These are phyloP conservation scores for Rhynchonycteris naso DNA, from an alignment of 2,797 vertebrate species.

Conservation along the genomic window DNA sequence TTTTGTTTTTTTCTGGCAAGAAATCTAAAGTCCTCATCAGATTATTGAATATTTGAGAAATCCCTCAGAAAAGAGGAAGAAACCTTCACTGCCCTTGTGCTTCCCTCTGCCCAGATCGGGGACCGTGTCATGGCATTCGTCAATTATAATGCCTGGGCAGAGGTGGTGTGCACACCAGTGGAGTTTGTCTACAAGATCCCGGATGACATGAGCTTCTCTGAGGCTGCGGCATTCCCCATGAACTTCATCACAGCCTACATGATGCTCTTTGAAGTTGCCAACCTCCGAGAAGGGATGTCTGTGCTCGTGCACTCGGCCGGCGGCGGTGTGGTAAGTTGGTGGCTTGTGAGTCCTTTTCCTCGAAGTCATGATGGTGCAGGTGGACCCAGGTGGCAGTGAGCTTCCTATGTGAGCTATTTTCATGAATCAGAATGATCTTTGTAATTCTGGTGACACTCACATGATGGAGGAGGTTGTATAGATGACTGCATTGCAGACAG, in stretches of 20 bases:
- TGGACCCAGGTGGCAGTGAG: accelerated
- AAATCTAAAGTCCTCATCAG: not conserved
- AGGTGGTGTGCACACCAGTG: constrained; percentile 94
- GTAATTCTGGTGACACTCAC: not conserved
- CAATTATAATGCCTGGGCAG: constrained; percentile 98
- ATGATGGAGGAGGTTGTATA: not conserved
- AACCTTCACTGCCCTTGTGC: not conserved
- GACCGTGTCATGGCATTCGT: constrained; percentile 98
- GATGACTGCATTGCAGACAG: accelerated
- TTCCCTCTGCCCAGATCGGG: constrained; percentile 90
- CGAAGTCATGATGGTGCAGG: not conserved
- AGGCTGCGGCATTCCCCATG: constrained; percentile 96
- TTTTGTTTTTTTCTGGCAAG: not conserved
- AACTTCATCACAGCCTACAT: constrained; percentile 99
- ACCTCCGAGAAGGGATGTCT: constrained; percentile 97
- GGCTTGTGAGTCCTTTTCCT: not conserved
- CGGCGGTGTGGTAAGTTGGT: constrained; percentile 95
- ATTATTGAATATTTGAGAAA: not conserved
- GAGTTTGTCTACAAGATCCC: constrained; percentile 98
- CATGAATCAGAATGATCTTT: not conserved
- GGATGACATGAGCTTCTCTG: constrained; percentile 96
- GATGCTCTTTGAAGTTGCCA: constrained; percentile 99
- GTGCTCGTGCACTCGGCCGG: constrained; percentile 98
- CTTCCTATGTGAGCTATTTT: not conserved
- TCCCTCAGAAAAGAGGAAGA: not conserved